Percentiles rank a stretch among this genome's conserved stretches.
Conservation (phyloP, 2,113 vertebrate genomes). For the Potamarius usumacintae region DNA sequence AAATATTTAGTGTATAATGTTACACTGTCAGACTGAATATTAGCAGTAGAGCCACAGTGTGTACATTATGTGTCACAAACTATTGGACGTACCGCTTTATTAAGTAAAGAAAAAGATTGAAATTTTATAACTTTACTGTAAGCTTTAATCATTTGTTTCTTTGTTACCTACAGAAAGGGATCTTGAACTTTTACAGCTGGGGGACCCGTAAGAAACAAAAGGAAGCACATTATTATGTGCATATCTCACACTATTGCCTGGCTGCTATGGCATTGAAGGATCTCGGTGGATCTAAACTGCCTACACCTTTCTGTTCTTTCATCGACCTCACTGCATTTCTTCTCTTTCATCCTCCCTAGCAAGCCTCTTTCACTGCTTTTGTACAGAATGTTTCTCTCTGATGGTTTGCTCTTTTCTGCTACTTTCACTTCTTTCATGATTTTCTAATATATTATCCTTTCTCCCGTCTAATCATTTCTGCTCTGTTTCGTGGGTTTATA, state of each 20-base stretch:
- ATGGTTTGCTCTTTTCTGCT: constrained; percentile 3
- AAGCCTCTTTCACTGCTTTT: constrained; percentile 8
- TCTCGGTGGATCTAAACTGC: constrained; percentile 34
- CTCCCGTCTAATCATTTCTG: constrained; percentile 21
- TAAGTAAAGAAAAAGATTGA: not conserved
- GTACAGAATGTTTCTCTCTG: not conserved
- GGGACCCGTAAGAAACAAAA: constrained; percentile 11
- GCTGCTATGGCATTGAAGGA: constrained; percentile 30
- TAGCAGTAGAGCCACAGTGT: not conserved
- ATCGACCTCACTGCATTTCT: constrained; percentile 20
- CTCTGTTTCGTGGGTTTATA: not conserved
- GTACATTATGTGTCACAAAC: not conserved
- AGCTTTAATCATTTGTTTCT: constrained; percentile 5
- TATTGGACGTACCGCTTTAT: not conserved
- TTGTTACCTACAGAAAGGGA: constrained; percentile 2
- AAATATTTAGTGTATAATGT: not conserved
- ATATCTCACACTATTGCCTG: constrained; percentile 38
- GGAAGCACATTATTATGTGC: constrained; percentile 40
- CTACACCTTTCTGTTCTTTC: constrained; percentile 37
- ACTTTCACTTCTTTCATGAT: not conserved
- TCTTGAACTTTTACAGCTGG: not conserved
- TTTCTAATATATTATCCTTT: constrained; percentile 9
- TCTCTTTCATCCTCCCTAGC: constrained; percentile 26
- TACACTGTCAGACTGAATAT: not conserved
- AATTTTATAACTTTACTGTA: not conserved